Evolutionary conservation across 2,888 invertebrate genomes (phyloP).

Genomic region (Scaptomyza parva): DNA sequence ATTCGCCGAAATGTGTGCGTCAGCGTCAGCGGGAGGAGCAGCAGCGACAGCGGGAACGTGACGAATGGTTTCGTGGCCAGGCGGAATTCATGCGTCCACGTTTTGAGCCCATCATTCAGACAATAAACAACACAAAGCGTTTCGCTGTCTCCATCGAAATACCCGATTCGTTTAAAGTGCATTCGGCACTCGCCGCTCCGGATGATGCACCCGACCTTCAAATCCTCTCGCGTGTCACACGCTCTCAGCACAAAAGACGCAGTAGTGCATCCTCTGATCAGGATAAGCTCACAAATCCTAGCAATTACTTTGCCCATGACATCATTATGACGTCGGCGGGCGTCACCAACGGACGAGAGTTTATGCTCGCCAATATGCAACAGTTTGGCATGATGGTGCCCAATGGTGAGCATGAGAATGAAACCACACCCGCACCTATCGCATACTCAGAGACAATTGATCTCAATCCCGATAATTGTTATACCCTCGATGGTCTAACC

Average conservation of each 20-base stretch:
- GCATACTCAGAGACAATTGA: slow-evolving; percentile 83
- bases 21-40: slow-evolving; percentile 82
- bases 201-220: slow-evolving; percentile 55
- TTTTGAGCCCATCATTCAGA: slow-evolving; percentile 82
- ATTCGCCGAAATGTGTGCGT: slow-evolving; percentile 82
- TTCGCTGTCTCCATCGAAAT: slow-evolving; percentile 83
- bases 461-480: slow-evolving; percentile 84
- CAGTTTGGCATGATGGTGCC: slow-evolving; percentile 67
- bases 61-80: slow-evolving; percentile 80
- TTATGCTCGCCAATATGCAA: slow-evolving; percentile 71
- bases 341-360: slow-evolving; percentile 73
- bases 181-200: slow-evolving; percentile 27
- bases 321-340: slow-evolving; percentile 72
- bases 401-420: slow-evolving; percentile 55
- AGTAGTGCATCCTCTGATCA: slow-evolving; percentile 56
- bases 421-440: slow-evolving; percentile 65
- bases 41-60: slow-evolving; percentile 82
- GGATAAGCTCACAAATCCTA: slow-evolving; percentile 55
- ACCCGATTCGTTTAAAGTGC: slow-evolving; percentile 81
- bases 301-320: slow-evolving; percentile 72
- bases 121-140: slow-evolving; percentile 82
- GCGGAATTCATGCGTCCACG: slow-evolving; percentile 76
- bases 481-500: slow-evolving; percentile 81
- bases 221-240: slow-evolving; percentile 75
- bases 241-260: slow-evolving; percentile 80